Evolutionary conservation across 64 coral and sea anemone genomes (phyloP).

Genomic region (Montipora capricornis): DNA sequence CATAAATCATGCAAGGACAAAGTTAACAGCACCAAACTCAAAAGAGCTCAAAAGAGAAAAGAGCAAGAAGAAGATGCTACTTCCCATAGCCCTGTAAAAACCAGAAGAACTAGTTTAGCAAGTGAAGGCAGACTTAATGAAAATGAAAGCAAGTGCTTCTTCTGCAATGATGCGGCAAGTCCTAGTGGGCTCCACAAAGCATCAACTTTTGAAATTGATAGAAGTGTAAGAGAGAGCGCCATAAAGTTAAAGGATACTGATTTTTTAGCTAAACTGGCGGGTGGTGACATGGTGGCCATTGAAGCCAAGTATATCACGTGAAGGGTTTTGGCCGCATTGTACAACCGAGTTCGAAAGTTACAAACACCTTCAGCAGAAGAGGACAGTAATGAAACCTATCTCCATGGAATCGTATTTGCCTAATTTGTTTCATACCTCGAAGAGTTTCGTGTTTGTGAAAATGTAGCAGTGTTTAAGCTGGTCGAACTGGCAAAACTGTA

Average conservation of each 20-base stretch:
- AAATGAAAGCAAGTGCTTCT: slow-evolving; percentile 34
- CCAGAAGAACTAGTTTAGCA: neutral
- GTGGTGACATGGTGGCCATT: slow-evolving; percentile 13
- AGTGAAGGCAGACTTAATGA: neutral
- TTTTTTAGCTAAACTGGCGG: slow-evolving; percentile 28
- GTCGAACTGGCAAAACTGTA: too few relatives aligned
- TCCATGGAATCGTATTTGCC: neutral
- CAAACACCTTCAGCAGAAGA: slow-evolving; percentile 1
- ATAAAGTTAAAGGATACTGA: slow-evolving; percentile 5
- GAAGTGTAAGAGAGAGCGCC: slow-evolving; percentile 4
- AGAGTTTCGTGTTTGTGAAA: neutral
- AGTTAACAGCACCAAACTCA: neutral
- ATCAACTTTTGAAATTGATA: slow-evolving; percentile 24
- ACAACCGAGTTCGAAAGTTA: neutral
- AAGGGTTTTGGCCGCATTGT: slow-evolving; percentile 10
- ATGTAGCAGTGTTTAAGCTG: too few relatives aligned
- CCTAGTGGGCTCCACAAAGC: slow-evolving; percentile 9
- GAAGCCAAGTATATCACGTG: neutral
- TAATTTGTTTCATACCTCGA: neutral
- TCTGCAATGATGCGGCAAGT: neutral
- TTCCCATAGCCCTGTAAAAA: neutral
- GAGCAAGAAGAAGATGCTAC: neutral
- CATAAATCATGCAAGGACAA: too few relatives aligned
- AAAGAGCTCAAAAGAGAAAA: neutral
- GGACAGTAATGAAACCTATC: neutral